Conservation (phyloP, 1,140 invertebrate species). For the Drosophila arizonae region DNA sequence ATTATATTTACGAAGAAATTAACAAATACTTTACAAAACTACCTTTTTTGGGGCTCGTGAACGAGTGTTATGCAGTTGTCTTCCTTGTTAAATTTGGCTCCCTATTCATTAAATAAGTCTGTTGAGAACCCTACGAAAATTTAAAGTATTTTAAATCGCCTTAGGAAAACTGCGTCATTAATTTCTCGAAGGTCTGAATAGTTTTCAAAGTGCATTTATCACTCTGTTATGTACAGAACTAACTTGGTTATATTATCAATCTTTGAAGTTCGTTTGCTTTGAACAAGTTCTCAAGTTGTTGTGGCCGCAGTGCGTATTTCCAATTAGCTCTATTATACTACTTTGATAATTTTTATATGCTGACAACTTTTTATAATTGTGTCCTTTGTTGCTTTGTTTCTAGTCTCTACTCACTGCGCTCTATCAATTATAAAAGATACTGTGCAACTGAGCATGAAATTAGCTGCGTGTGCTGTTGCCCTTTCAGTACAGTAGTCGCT, state of each 20-base stretch:
- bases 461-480: slow-evolving; percentile 64
- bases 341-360: background rate
- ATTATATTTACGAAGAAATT: no score
- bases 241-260: background rate
- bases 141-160: no score
- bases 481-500: slow-evolving; percentile 10
- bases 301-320: slow-evolving; percentile 12
- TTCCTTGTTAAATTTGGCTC: no score
- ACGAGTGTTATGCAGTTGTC: no score
- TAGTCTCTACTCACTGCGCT: background rate
- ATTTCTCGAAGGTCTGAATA: no score
- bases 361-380: slow-evolving; percentile 1
- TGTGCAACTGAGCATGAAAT: slow-evolving; percentile 73
- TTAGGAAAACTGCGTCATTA: no score
- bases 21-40: no score
- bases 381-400: slow-evolving; percentile 22
- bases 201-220: no score
- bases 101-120: no score
- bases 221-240: no score
- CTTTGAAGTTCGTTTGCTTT: background rate
- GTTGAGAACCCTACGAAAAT: no score
- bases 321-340: background rate
- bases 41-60: no score
- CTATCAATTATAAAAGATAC: slow-evolving; percentile 71
- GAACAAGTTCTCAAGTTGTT: background rate